A percentile compares a stretch with the other conserved stretches of the same genome.
Conservation (phyloP, 2,888 invertebrate species). For the Lobophora halterata region DNA sequence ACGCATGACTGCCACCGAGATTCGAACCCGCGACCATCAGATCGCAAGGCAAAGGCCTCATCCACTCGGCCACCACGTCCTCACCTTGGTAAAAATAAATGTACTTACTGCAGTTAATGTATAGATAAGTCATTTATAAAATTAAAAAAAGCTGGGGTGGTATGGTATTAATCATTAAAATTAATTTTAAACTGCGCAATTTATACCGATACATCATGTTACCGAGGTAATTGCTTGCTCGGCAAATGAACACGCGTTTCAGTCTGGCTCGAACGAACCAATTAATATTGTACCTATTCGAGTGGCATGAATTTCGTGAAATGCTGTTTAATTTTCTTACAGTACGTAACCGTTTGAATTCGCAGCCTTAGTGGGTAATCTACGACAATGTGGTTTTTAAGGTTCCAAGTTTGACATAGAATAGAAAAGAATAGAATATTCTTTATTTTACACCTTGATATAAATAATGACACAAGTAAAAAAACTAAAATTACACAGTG, state of each 20-base stretch:
- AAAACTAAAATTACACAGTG: too few relatives aligned
- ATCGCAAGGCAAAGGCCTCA: too few relatives aligned
- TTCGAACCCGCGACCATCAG: too few relatives aligned
- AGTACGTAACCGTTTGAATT: background rate
- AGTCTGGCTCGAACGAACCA: background rate
- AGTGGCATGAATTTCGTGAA: background rate
- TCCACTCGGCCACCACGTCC: too few relatives aligned
- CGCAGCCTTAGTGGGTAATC: background rate
- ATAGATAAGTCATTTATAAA: background rate
- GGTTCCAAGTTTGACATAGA: too few relatives aligned
- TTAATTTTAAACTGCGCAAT: background rate
- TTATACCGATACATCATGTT: background rate
- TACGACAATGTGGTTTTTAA: too few relatives aligned
- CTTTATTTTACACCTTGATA: too few relatives aligned
- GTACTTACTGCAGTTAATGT: slow-evolving; percentile 6
- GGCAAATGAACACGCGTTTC: slow-evolving; percentile 1
- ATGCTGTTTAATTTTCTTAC: slow-evolving; percentile 3
- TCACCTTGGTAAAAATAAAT: too few relatives aligned
- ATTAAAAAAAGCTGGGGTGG: too few relatives aligned
- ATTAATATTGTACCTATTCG: slow-evolving; percentile 2
- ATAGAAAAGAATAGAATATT: too few relatives aligned
- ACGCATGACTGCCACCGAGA: too few relatives aligned
- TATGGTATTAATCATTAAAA: background rate
- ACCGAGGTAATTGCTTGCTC: background rate
- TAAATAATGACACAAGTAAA: too few relatives aligned